Evolutionary conservation across 2,113 vertebrate genomes (phyloP), one percentile per base, ranked within the genome.

Genomic region (Epinephelus moara): DNA sequence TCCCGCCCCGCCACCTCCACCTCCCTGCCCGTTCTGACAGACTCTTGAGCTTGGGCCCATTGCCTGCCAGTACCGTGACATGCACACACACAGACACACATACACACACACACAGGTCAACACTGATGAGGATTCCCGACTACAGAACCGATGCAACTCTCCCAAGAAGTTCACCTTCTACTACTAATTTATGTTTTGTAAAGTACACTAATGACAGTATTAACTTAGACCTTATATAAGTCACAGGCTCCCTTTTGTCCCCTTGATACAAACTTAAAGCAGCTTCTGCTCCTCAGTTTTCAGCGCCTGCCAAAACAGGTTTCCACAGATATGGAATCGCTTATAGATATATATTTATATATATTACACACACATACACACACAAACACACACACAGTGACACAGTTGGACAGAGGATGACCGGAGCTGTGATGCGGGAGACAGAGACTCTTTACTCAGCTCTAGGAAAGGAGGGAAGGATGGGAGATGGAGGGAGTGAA

Each of bases 111-210:
- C 81, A 86, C 56, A 87, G 78, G 69, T 89, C 88, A 85, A 85
- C 79, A 87, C 72, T 64, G 82, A 88, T 77, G 61, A 86, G 57
- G 82, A 91, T 80, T 57, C 85, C 85, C 70, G 60, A 89, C 86
- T 74, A 84, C 90, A 85, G 71, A 89, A 82, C 57, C 88, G 72
- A 90, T 37, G 60, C 89, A 82, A 78, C 64, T 87, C 67, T 87
- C 88, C 87, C 82, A 60, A 88, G 79, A 92, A 85, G 85, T 84
- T 85, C 67, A 89, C 73, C 87, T 82, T 90, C 85, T 62, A 63
- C 81, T 86, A 85, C 92, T 94, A 92, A 93, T 92, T 94, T 94
- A 94, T 94, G 89, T 92, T 94, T 86, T 93, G 87, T 94, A 92
- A 93, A 92, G 86, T 91, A 92, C 92, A 93, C 85, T 90, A 92